These are phyloP conservation scores for Strix aluco DNA, from an alignment of 2,113 vertebrate genomes.

Conservation along the genomic window DNA sequence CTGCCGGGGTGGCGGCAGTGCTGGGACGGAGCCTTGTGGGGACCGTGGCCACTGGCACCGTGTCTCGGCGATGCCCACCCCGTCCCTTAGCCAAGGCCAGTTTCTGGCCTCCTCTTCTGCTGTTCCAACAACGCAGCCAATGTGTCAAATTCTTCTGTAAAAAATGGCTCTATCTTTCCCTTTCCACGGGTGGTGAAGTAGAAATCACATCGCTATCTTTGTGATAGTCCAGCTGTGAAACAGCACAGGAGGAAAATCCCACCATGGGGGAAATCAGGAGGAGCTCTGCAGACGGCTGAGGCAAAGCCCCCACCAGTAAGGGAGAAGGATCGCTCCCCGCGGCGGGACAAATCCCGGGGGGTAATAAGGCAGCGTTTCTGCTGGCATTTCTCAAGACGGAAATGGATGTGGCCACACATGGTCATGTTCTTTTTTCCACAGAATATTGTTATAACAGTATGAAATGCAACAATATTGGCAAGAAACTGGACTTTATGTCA, in stretches of 20 bases:
- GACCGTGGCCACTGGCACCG: rapidly evolving
- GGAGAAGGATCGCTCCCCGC: background rate
- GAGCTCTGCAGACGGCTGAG: rapidly evolving
- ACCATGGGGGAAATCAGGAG: rapidly evolving
- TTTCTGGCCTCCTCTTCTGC: background rate
- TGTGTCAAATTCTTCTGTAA: background rate
- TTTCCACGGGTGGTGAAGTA: background rate
- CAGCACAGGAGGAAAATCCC: background rate
- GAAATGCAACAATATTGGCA: slow-evolving; percentile 15
- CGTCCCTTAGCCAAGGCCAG: rapidly evolving
- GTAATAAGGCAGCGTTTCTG: rapidly evolving
- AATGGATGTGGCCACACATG: background rate
- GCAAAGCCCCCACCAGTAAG: rapidly evolving
- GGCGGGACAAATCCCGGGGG: rapidly evolving
- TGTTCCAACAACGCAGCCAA: rapidly evolving
- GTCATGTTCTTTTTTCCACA: background rate
- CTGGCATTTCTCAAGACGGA: background rate
- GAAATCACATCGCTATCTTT: rapidly evolving
- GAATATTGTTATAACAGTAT: background rate
- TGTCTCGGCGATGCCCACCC: rapidly evolving
- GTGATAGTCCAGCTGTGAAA: background rate
- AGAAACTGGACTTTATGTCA: background rate
- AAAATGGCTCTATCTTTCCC: background rate
- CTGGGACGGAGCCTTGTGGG: background rate
- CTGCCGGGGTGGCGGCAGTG: rapidly evolving